Evolutionary conservation across 2,113 vertebrate genomes (phyloP).

Genomic region (Aythya baeri): DNA sequence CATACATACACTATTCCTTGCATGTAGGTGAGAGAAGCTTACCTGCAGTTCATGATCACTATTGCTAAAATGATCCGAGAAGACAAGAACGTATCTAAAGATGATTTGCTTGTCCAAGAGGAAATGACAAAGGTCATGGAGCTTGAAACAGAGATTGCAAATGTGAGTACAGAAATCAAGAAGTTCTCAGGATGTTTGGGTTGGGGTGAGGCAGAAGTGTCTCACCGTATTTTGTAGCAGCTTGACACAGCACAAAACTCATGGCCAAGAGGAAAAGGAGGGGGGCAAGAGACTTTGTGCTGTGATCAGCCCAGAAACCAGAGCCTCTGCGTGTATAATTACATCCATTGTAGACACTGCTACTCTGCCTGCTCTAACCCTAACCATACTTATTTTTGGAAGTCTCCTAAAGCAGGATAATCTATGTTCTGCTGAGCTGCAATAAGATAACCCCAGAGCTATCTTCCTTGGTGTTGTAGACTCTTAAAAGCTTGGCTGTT

Average conservation of each 20-base stretch:
- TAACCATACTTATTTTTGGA: not conserved
- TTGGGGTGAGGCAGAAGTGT: not conserved
- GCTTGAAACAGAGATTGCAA: slow-evolving; percentile 92
- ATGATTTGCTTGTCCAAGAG: slow-evolving; percentile 81
- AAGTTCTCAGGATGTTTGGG: not conserved
- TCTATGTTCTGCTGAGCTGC: not conserved
- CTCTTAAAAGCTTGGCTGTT: not conserved
- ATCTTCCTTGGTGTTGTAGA: not conserved
- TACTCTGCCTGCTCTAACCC: not conserved
- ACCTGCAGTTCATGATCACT: slow-evolving; percentile 91
- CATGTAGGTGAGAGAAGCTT: slow-evolving; percentile 88
- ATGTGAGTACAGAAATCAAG: slow-evolving; percentile 77
- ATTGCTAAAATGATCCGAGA: slow-evolving; percentile 89
- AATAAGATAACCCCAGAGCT: not conserved
- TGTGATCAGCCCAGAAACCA: not conserved
- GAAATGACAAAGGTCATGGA: slow-evolving; percentile 92
- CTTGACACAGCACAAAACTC: not conserved
- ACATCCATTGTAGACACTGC: not conserved
- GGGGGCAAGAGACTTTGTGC: not conserved
- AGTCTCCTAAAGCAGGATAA: not conserved
- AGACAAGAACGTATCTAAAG: slow-evolving; percentile 84
- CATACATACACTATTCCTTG: not conserved
- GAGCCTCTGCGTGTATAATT: not conserved
- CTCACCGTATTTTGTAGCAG: not conserved
- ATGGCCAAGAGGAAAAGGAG: not conserved